These are phyloP conservation scores for Hydrolagus affinis DNA, from an alignment of 2,113 vertebrate species.

Conservation along the genomic window DNA sequence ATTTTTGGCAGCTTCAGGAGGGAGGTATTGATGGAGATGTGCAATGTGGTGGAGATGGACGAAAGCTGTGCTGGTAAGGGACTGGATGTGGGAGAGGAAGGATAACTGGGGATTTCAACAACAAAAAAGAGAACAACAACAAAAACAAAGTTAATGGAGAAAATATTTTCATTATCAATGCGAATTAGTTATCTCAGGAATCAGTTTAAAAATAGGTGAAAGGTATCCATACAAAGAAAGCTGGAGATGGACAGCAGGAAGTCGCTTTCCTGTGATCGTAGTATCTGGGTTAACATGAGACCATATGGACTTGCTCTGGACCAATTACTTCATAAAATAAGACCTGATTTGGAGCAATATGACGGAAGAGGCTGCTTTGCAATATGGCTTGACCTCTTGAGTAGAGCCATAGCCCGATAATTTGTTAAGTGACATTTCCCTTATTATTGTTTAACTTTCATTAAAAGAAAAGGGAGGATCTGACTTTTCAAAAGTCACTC, in stretches of 20 bases:
- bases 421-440: not conserved
- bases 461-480: too few relatives aligned
- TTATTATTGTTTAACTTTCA: not conserved
- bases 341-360: not conserved
- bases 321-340: not conserved
- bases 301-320: not conserved
- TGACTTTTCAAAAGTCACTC: too few relatives aligned
- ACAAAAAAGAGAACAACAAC: not conserved
- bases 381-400: not conserved
- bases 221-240: not conserved
- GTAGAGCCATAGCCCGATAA: not conserved
- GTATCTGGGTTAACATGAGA: not conserved
- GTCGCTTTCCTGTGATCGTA: not conserved
- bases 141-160: not conserved
- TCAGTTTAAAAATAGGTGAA: not conserved
- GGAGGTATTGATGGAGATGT: too few relatives aligned
- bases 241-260: not conserved
- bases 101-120: too few relatives aligned
- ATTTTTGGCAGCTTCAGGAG: too few relatives aligned
- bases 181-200: too few relatives aligned
- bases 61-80: too few relatives aligned
- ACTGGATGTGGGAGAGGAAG: too few relatives aligned
- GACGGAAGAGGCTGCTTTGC: not conserved
- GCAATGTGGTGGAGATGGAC: too few relatives aligned
- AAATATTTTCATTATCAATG: not conserved